Base-by-base conservation (phyloP, 2,113 vertebrate genomes). In the Scomber japonicus region DNA sequence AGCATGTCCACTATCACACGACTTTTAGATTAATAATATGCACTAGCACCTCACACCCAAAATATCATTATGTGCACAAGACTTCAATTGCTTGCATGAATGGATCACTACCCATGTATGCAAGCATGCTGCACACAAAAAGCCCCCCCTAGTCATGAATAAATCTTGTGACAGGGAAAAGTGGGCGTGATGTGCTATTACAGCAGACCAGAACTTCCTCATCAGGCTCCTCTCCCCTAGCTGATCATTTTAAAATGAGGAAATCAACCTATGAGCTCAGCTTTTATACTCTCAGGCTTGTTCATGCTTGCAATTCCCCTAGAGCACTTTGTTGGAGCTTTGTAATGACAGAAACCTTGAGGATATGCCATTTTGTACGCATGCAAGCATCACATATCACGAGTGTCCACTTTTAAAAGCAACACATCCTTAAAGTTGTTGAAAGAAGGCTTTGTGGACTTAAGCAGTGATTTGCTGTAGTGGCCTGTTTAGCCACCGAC, bases 131-230 rank as follows among this genome's bases (percentile, higher is more conserved):
- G n/a, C 57, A 60, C 16, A 70, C 13, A 74, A 4, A 45, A 71
- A 65, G 63, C 50, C 50, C 80, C 76, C 66, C 65, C 66, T 14
- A 16, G 75, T 80, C 67, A 81, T 79, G 71, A 83, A 66, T 85
- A 51, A 73, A 40, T 67, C 91, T 88, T 89, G 89, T 92, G 88
- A 92, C 81, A 81, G 55, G 27, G 66, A 86, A 57, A 64, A 59
- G 85, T 86, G 72, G 87, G 83, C 16, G 77, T 83, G 80, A 30
- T 59, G 62, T 17, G 40, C 44, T 64, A 6, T 61, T 50, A 66
- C 78, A 67, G 49, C 46, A 77, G 46, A 81, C 49, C 27, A 66
- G 19, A 64, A 81, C 80, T 89, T 91, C 84, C 80, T 88, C 49
- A 80, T 79, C 11, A 63, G 59, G 60, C 68, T 49, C 24, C 59